Evolutionary conservation across 2,113 vertebrate species (phyloP).

Genomic region (Malurus alboscapulatus): DNA sequence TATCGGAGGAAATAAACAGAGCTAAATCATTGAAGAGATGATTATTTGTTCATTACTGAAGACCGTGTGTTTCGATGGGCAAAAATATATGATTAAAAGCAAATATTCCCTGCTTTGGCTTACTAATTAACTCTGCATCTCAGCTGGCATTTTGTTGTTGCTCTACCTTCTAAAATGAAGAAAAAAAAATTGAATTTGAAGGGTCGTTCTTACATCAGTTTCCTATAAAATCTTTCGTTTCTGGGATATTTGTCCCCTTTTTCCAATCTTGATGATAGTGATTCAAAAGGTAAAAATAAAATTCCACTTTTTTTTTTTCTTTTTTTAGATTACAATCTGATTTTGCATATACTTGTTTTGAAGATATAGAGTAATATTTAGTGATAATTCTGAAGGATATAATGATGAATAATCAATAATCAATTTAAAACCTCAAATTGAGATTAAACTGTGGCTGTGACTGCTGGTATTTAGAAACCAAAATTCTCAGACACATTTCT

Average conservation of each 20-base stretch:
- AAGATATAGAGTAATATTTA: rapidly evolving
- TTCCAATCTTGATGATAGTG: background rate
- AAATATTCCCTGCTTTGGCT: background rate
- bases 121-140: background rate
- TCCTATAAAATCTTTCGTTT: background rate
- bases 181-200: background rate
- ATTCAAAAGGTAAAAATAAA: background rate
- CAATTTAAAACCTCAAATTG: background rate
- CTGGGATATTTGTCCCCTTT: background rate
- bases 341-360: background rate
- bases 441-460: rapidly evolving
- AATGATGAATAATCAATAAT: background rate
- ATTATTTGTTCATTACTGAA: constrained; percentile 29
- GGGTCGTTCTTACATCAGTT: rapidly evolving
- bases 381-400: background rate
- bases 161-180: background rate
- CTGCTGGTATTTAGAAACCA: background rate
- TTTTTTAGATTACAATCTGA: background rate
- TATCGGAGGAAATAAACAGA: constrained; percentile 26
- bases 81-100: background rate
- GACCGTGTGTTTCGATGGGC: background rate
- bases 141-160: background rate
- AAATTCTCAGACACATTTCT: background rate
- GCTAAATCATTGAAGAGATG: constrained; percentile 1
- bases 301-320: background rate